Conservation (phyloP, 2,113 vertebrate species). For the Eulemur rufifrons region DNA sequence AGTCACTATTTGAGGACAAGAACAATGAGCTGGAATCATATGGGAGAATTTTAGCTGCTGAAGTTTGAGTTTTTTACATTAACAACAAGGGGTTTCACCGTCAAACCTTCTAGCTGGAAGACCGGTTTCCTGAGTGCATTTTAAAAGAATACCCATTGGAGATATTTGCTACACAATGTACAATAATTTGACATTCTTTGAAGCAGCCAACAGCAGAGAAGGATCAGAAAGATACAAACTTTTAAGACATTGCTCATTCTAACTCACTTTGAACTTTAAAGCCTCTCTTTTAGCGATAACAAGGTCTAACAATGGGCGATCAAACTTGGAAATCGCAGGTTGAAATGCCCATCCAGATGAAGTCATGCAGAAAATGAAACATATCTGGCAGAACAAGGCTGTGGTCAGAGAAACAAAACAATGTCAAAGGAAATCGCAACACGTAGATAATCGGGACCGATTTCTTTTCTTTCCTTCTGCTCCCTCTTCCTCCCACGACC, state of each 20-base stretch:
- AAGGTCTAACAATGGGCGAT: conserved; percentile 82
- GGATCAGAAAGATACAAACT: conserved; percentile 69
- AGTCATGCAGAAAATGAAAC: conserved; percentile 88
- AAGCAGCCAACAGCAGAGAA: conserved; percentile 60
- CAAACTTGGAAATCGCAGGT: conserved; percentile 86
- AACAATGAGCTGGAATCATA: not conserved
- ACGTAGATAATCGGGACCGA: conserved; percentile 37
- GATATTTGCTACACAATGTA: conserved; percentile 52
- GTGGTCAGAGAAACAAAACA: conserved; percentile 80
- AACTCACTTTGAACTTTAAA: conserved; percentile 86
- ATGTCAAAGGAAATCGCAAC: conserved; percentile 83
- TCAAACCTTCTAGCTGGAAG: conserved; percentile 39
- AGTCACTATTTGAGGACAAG: not conserved
- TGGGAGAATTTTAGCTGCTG: not conserved
- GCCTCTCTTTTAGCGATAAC: conserved; percentile 80
- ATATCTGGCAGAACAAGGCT: conserved; percentile 83
- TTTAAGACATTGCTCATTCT: conserved; percentile 81
- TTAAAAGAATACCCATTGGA: conserved; percentile 54
- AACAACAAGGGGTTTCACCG: conserved; percentile 31
- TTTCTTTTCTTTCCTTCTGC: not conserved
- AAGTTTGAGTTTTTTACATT: conserved; percentile 44
- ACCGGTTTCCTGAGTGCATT: conserved; percentile 30
- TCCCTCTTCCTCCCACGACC: not conserved
- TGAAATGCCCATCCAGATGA: conserved; percentile 85
- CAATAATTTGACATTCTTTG: conserved; percentile 54